These are phyloP conservation scores for Apostichopus leukothele DNA, from an alignment of 53 echinoderm and acorn worm species.

Conservation along the genomic window DNA sequence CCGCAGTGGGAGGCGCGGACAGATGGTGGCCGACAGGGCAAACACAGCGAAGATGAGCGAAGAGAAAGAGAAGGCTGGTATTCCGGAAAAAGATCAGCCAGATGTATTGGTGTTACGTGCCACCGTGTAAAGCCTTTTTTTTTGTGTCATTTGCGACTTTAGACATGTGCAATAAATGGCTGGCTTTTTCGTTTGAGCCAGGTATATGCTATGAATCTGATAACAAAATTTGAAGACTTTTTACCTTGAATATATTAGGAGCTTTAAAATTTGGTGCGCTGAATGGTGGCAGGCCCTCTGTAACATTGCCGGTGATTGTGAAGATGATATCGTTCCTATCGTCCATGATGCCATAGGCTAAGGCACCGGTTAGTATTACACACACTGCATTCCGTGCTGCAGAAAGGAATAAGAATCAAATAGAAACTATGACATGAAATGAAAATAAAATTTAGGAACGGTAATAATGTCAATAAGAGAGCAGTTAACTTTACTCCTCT, in stretches of 20 bases:
- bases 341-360: conserved; percentile 53
- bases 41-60: not conserved
- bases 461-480: no score
- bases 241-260: conserved; percentile 62
- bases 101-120: not conserved
- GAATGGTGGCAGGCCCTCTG: conserved; percentile 70
- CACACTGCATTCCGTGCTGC: conserved; percentile 86
- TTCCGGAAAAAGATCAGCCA: not conserved
- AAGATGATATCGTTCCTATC: conserved; percentile 38
- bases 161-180: not conserved
- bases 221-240: no score
- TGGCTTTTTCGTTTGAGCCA: no score
- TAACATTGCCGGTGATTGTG: conserved; percentile 72
- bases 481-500: no score
- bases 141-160: not conserved
- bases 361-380: conserved; percentile 59
- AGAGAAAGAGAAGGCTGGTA: not conserved
- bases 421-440: not conserved
- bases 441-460: no score
- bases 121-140: not conserved
- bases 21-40: not conserved
- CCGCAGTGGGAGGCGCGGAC: not conserved
- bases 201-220: no score
- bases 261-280: conserved; percentile 59
- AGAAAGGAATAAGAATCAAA: not conserved